Base-by-base conservation (phyloP, 1,140 invertebrate genomes). In the Drosophila lacertosa region DNA sequence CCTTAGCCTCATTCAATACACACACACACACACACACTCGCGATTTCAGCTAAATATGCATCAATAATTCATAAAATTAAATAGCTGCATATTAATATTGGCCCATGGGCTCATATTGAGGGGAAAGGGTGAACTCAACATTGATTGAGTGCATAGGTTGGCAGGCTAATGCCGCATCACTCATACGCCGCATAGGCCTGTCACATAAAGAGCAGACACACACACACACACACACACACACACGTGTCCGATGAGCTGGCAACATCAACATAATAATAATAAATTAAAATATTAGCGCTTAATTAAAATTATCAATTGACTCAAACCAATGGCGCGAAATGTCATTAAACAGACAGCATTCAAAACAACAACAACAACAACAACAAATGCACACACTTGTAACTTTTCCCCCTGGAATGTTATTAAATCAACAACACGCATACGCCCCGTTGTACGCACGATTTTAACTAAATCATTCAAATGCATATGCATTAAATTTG, bases 281-380 rank as follows among this genome's bases (percentile, higher is more conserved):
- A 81, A 89, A 89, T 89, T 89, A 84, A 77, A 89, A 86, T 80
- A 89, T 89, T 89, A 89, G 84, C 84, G 79, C 84, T 89, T 89
- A 81, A 89, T 89, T 89, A 84, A 89, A 89, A 81, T 84, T 77
- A 84, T 73, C 77, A 89, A 70, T 77, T 59, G 57, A 44, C 63
- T 40, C 73, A 58, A 62, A 50, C 77, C 67, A 47, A 47, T 53
- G 7, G 4, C 37, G n/a, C 57, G 20, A 68, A 70, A 71, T 70
- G 42, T 73, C 57, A 77, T 35, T 47, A 51, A 66, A 48, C 44
- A 50, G 40, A 63, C 44, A 54, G 39, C 42, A 44, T 9, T 5
- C 18, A n/a, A n/a, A n/a, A n/a, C 44, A 24, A 15, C 18, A 37
- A 2, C 22, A 39, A 29, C 4, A 0, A 15, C 15, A 50, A 22